phyloP scores from a whole-genome alignment of 2,113 vertebrate genomes.

The Oreotrochilus melanogaster region DNA sequence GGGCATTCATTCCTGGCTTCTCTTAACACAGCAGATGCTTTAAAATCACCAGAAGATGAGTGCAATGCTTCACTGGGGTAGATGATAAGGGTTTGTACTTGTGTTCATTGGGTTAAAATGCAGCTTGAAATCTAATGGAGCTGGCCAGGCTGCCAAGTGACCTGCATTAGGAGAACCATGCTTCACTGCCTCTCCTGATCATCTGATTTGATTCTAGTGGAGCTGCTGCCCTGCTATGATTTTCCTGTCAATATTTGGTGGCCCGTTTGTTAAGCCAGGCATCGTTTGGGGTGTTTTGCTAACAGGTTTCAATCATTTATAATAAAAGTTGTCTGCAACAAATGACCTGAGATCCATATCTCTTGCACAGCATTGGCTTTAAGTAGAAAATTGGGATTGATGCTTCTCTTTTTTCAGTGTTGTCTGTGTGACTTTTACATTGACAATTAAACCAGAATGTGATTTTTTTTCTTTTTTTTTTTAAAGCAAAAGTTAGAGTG shows the following conservation, averaged over 20 bases:
- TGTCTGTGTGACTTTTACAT: background rate
- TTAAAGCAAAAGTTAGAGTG: background rate
- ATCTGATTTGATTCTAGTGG: slow-evolving; percentile 41
- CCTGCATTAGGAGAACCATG: background rate
- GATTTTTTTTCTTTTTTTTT: background rate
- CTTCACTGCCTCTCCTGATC: background rate
- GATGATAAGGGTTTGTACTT: background rate
- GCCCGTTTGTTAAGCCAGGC: slow-evolving; percentile 39
- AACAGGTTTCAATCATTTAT: slow-evolving; percentile 46
- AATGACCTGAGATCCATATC: background rate
- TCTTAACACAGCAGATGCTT: background rate
- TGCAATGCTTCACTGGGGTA: background rate
- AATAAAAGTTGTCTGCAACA: slow-evolving; percentile 27
- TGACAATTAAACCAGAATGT: background rate
- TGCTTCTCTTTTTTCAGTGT: background rate
- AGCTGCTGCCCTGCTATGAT: slow-evolving; percentile 1
- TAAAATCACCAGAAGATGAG: rapidly evolving
- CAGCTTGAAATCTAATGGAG: slow-evolving; percentile 10
- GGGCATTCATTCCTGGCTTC: background rate
- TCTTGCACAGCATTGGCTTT: background rate
- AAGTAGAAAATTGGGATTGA: background rate
- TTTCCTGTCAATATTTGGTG: slow-evolving; percentile 23
- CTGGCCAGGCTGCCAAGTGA: slow-evolving; percentile 3
- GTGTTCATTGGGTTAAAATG: background rate
- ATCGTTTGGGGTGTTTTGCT: slow-evolving; percentile 25